phyloP scores from a whole-genome alignment of 2,888 invertebrate genomes.

The Unio pictorum region DNA sequence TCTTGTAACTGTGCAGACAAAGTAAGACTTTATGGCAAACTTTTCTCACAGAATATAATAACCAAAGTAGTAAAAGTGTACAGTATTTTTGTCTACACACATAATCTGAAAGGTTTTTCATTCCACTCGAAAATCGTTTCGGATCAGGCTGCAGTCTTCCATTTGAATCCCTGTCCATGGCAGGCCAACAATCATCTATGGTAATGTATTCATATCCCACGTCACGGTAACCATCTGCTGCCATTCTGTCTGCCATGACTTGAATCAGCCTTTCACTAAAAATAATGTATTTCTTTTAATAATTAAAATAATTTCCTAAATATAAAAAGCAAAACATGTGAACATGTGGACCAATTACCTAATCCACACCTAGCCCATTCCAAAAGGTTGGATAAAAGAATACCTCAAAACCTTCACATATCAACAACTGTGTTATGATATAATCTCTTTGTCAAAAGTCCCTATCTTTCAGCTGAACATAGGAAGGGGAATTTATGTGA shows the following conservation, averaged over 20 bases:
- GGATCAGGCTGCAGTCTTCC: conserved; percentile 90
- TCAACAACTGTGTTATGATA: no score
- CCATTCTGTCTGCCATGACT: conserved; percentile 66
- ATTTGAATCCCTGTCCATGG: conserved; percentile 80
- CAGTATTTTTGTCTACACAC: conserved; percentile 76
- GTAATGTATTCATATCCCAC: conserved; percentile 87
- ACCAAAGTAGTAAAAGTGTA: conserved; percentile 40
- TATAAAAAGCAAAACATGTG: no score
- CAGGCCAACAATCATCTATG: conserved; percentile 86
- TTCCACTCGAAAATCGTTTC: conserved; percentile 90
- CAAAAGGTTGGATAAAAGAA: no score
- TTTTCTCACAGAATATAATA: conserved; percentile 9
- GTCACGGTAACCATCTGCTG: conserved; percentile 88
- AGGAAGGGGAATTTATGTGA: no score
- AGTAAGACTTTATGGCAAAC: not conserved
- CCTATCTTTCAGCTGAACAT: no score
- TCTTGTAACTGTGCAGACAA: no score
- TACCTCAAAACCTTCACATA: no score
- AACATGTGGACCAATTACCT: no score
- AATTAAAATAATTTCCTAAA: no score
- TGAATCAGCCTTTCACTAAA: conserved; percentile 67
- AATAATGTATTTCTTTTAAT: not conserved
- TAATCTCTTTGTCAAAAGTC: no score
- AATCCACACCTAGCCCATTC: no score
- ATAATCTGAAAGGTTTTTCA: conserved; percentile 89